These are phyloP conservation scores for Yponomeuta plumbellus DNA, from an alignment of 2,888 invertebrate species.

Conservation along the genomic window DNA sequence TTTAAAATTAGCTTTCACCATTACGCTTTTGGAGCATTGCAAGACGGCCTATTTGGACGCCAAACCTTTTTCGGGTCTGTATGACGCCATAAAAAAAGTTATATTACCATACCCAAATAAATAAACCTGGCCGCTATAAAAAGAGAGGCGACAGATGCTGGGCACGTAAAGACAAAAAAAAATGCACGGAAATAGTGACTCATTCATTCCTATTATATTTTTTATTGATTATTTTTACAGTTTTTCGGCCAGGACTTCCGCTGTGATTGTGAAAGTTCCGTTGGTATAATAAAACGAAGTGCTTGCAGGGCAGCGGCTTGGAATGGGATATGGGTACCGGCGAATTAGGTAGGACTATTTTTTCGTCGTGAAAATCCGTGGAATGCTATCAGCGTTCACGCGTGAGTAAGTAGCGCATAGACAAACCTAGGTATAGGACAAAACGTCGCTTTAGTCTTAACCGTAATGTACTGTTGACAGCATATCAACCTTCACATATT, in stretches of 20 bases:
- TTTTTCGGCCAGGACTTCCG: background rate
- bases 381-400: conserved; percentile 26
- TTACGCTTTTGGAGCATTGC: background rate
- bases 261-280: conserved; percentile 12
- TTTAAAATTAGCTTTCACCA: conserved; percentile 2
- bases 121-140: conserved; percentile 11
- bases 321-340: conserved; percentile 15
- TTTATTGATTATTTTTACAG: conserved; percentile 4
- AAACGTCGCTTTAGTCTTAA: background rate
- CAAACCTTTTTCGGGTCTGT: background rate
- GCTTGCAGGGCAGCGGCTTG: conserved; percentile 6
- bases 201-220: background rate
- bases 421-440: background rate
- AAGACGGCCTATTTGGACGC: background rate
- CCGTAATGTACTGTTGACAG: no score
- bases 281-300: conserved; percentile 16
- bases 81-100: conserved; percentile 7
- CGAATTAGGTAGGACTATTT: conserved; percentile 20
- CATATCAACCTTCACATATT: no score
- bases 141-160: conserved; percentile 13
- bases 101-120: conserved; percentile 13
- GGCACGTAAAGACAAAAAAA: conserved; percentile 2
- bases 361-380: conserved; percentile 18
- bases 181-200: background rate
- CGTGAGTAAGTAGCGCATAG: conserved; percentile 20